phyloP scores from a whole-genome alignment of 2,888 invertebrate species.

The Apomyelois bistriatella region DNA sequence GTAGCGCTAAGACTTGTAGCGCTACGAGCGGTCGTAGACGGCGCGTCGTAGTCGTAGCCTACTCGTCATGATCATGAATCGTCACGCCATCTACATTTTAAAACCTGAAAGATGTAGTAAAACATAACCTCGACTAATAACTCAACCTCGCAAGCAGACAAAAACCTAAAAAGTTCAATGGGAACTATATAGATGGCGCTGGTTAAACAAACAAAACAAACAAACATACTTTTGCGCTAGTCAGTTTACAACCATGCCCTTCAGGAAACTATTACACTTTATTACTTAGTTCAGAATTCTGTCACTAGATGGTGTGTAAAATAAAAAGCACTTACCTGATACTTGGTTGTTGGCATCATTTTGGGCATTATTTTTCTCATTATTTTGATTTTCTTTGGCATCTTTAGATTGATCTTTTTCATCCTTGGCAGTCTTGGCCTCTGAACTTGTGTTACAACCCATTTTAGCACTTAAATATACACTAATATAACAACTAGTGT shows the following conservation, averaged over 20 bases:
- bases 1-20: background rate
- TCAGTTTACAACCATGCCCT: too few species aligned
- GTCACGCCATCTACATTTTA: background rate
- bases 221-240: too few species aligned
- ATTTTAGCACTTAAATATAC: constrained; percentile 31
- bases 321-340: constrained; percentile 29
- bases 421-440: constrained; percentile 31
- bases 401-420: constrained; percentile 32
- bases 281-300: too few species aligned
- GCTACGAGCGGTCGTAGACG: background rate
- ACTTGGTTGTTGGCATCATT: constrained; percentile 10
- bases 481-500: constrained; percentile 26
- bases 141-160: too few species aligned
- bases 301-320: background rate
- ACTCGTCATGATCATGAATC: background rate
- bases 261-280: too few species aligned
- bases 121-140: too few species aligned
- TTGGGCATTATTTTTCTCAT: constrained; percentile 31
- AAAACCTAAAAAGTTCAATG: background rate
- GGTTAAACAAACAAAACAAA: background rate
- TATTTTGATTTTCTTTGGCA: constrained; percentile 28
- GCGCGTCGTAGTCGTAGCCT: too few species aligned
- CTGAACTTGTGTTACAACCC: constrained; percentile 63
- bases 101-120: too few species aligned
- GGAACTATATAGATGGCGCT: background rate